Percentiles rank a stretch among this genome's conserved stretches.
These are phyloP conservation scores for Clytia hemisphaerica DNA, from an alignment of 30 jellyfish, hydroid and myxozoan species.

Conservation along the genomic window DNA sequence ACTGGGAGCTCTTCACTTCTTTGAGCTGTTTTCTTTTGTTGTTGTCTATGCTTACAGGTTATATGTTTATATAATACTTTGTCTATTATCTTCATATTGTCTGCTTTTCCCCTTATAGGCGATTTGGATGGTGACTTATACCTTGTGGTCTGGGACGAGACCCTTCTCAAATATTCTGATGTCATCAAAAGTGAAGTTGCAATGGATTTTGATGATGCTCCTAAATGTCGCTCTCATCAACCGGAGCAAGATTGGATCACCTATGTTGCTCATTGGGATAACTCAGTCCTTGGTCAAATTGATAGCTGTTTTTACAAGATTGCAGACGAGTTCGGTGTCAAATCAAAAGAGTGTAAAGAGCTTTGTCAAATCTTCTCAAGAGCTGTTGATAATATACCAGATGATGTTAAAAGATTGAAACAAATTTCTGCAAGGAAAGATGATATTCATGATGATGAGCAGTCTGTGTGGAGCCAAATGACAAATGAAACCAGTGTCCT, in stretches of 20 bases:
- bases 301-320: conserved; percentile 6
- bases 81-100: too few relatives aligned
- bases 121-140: conserved; percentile 1
- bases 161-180: too few relatives aligned
- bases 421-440: not conserved
- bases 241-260: not conserved
- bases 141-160: too few relatives aligned
- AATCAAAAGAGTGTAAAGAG: not conserved
- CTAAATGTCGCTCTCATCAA: not conserved
- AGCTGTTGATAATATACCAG: not conserved
- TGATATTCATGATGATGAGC: not conserved
- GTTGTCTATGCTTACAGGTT: too few relatives aligned
- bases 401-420: not conserved
- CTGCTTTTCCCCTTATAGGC: too few relatives aligned
- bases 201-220: not conserved
- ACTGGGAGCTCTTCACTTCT: too few relatives aligned
- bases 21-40: too few relatives aligned
- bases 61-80: too few relatives aligned
- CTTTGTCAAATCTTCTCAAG: not conserved
- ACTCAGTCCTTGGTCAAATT: not conserved
- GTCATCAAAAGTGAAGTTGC: not conserved
- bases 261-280: conserved; percentile 3
- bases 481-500: too few relatives aligned
- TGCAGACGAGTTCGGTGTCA: not conserved
- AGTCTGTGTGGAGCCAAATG: not conserved